These are phyloP conservation scores for Bothrops jararaca DNA, from an alignment of 2,113 vertebrate species.

Conservation along the genomic window DNA sequence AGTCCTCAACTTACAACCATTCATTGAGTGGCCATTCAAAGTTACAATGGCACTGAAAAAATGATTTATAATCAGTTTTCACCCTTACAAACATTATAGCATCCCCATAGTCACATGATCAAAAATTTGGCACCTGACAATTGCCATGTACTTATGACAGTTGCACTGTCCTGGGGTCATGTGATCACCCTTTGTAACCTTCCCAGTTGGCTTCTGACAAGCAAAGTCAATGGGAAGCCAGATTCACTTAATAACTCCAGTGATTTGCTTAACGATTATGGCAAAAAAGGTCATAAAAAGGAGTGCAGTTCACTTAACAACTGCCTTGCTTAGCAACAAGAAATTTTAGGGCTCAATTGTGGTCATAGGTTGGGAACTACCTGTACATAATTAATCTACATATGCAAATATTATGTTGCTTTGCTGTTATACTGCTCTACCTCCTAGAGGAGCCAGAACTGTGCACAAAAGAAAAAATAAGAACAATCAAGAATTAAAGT, in stretches of 20 bases:
- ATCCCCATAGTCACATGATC: not conserved
- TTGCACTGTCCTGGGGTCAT: not conserved
- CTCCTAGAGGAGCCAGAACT: not conserved
- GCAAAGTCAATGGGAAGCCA: not conserved
- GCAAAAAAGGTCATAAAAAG: not conserved
- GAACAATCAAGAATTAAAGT: not conserved
- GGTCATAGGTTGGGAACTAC: not conserved
- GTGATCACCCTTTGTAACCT: not conserved
- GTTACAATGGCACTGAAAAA: not conserved
- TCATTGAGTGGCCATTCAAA: not conserved
- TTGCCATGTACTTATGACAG: not conserved
- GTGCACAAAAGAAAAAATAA: not conserved
- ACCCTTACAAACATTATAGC: not conserved
- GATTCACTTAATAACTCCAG: not conserved
- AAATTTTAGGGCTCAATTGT: not conserved
- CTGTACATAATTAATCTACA: not conserved
- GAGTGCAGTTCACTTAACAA: not conserved
- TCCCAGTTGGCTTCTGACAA: not conserved
- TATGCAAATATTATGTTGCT: not conserved
- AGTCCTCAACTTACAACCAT: not conserved
- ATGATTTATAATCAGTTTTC: not conserved
- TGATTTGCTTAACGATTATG: not conserved
- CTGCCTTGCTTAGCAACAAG: not conserved
- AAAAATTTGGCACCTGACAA: not conserved
- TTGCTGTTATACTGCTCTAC: not conserved